Evolutionary conservation across 37 sponge, comb jelly and placozoan species (phyloP).

Genomic region (Bolinopsis microptera): DNA sequence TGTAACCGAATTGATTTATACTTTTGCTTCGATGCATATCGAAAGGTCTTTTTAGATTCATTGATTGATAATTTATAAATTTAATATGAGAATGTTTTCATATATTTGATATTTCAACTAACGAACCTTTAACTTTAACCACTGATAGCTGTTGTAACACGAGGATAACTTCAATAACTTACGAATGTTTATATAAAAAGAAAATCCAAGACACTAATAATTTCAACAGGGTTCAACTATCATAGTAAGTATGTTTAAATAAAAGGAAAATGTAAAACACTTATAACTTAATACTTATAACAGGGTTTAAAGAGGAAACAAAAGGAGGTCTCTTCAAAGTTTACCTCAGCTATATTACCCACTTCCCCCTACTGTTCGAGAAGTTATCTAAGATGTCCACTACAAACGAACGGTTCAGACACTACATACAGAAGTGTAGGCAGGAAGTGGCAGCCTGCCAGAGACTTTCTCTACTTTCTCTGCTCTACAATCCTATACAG

Average conservation of each 20-base stretch:
- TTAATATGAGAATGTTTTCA: no score
- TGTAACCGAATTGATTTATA: no score
- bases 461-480: conserved; percentile 30
- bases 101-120: no score
- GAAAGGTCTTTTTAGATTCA: no score
- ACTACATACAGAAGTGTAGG: conserved; percentile 36
- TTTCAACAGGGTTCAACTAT: not conserved
- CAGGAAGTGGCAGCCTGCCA: conserved; percentile 30
- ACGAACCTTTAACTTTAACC: no score
- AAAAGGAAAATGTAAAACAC: no score
- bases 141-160: no score
- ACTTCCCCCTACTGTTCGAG: conserved; percentile 34
- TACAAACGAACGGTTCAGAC: conserved; percentile 7
- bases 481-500: conserved; percentile 64
- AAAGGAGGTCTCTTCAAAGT: conserved; percentile 46
- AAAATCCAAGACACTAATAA: no score
- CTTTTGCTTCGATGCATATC: no score
- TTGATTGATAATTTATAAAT: no score
- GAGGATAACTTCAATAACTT: no score
- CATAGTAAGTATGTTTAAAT: not conserved
- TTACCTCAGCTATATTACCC: conserved; percentile 42
- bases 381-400: not conserved
- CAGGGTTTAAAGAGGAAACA: conserved; percentile 39
- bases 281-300: not conserved
- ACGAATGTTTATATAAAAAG: no score